Percentiles rank a stretch among this genome's conserved stretches.
Conservation (phyloP, 2,113 vertebrate species). For the Tenebrosternarchus preto region DNA sequence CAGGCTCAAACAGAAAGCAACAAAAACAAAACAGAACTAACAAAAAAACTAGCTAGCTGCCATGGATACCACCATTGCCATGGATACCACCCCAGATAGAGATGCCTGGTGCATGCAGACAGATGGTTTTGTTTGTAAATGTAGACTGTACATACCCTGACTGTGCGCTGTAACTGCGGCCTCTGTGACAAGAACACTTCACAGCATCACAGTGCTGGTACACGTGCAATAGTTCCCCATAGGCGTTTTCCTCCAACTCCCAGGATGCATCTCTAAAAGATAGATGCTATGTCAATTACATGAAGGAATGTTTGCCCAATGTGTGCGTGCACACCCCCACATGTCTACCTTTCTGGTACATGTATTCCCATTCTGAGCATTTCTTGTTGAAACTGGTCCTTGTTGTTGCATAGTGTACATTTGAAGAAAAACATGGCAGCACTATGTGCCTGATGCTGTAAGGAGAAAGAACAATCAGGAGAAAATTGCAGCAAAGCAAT, state of each 20-base stretch:
- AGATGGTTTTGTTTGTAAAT: too few relatives aligned
- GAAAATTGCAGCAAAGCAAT: neutral
- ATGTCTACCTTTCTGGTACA: slow-evolving; percentile 95
- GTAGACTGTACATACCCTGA: slow-evolving; percentile 75
- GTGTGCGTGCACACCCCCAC: too few relatives aligned
- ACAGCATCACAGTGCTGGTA: slow-evolving; percentile 84
- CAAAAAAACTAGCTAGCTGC: neutral
- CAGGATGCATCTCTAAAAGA: slow-evolving; percentile 92
- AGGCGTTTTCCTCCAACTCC: slow-evolving; percentile 96
- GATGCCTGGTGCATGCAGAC: too few relatives aligned
- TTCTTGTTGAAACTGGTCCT: slow-evolving; percentile 90
- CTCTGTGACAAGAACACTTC: slow-evolving; percentile 79
- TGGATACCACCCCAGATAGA: too few relatives aligned
- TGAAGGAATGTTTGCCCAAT: neutral
- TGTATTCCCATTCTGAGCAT: slow-evolving; percentile 95
- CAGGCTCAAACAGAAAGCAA: neutral
- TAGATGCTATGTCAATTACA: neutral
- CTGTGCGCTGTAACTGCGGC: slow-evolving; percentile 80
- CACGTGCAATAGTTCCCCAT: slow-evolving; percentile 86
- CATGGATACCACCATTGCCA: too few relatives aligned
- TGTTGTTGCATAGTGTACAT: slow-evolving; percentile 93
- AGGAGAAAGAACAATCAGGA: slow-evolving; percentile 33
- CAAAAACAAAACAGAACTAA: neutral
- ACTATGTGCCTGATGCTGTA: slow-evolving; percentile 89
- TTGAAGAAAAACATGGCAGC: slow-evolving; percentile 95